A percentile compares a stretch with the other conserved stretches of the same genome.
Conservation (phyloP, 1,140 invertebrate species). For the Cyclina sinensis region DNA sequence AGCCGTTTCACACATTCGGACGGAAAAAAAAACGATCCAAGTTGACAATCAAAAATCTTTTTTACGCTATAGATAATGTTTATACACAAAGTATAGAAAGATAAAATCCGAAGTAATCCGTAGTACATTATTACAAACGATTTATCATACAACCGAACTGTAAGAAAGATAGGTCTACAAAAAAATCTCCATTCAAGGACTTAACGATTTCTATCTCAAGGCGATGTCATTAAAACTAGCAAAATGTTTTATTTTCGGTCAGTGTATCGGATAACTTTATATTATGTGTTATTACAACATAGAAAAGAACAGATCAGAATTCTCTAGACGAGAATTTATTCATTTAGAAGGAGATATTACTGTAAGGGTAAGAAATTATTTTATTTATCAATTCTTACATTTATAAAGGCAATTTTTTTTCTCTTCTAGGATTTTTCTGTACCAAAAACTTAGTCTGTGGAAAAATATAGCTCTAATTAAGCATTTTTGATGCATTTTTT, state of each 20-base stretch:
- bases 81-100: background rate
- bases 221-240: background rate
- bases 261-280: background rate
- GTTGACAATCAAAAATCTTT: background rate
- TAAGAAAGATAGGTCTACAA: background rate
- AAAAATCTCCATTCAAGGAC: background rate
- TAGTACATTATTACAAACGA: slow-evolving; percentile 10
- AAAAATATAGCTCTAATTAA: too few relatives aligned
- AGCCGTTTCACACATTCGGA: background rate
- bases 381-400: too few relatives aligned
- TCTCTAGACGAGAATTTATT: too few relatives aligned
- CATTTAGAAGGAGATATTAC: too few relatives aligned
- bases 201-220: background rate
- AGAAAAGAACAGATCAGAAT: too few relatives aligned
- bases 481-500: too few relatives aligned
- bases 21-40: background rate
- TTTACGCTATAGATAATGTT: background rate
- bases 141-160: background rate
- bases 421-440: too few relatives aligned
- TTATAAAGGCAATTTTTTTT: too few relatives aligned
- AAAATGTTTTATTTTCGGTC: slow-evolving; percentile 4
- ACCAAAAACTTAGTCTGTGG: too few relatives aligned
- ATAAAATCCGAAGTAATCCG: background rate
- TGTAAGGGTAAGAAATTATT: too few relatives aligned
- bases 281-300: too few relatives aligned